A percentile compares a stretch with the other conserved stretches of the same genome.
Evolutionary conservation across 2,113 vertebrate genomes (phyloP).

Genomic region (Etheostoma spectabile): DNA sequence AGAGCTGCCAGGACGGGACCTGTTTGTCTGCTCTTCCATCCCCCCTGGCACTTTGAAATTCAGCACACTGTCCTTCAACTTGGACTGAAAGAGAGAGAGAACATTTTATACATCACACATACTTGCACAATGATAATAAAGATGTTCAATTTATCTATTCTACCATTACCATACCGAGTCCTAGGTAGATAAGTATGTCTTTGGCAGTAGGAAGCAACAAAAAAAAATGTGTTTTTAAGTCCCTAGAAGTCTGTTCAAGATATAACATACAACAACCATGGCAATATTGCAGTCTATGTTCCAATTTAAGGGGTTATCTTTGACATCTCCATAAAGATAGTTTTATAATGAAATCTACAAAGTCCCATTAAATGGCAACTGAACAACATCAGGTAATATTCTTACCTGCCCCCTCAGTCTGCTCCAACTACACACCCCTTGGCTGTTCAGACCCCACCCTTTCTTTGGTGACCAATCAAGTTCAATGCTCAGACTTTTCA

Average conservation of each 20-base stretch:
- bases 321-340: neutral
- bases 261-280: neutral
- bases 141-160: too few relatives aligned
- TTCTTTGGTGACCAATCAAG: constrained; percentile 64
- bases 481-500: constrained; percentile 41
- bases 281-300: neutral
- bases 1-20: constrained; percentile 47
- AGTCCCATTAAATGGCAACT: neutral
- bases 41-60: constrained; percentile 36
- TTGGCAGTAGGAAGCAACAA: neutral
- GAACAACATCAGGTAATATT: constrained; percentile 16
- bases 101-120: neutral
- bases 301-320: neutral
- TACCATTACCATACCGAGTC: neutral
- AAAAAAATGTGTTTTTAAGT: neutral
- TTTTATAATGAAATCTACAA: neutral
- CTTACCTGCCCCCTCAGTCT: constrained; percentile 37
- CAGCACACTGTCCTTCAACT: constrained; percentile 37
- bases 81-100: constrained; percentile 4
- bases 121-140: too few relatives aligned
- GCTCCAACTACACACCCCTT: neutral
- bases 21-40: constrained; percentile 36
- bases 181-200: neutral
- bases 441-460: constrained; percentile 49
- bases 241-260: neutral